Base-by-base conservation (phyloP, 2,888 invertebrate species). In the Heliconius ethilla region DNA sequence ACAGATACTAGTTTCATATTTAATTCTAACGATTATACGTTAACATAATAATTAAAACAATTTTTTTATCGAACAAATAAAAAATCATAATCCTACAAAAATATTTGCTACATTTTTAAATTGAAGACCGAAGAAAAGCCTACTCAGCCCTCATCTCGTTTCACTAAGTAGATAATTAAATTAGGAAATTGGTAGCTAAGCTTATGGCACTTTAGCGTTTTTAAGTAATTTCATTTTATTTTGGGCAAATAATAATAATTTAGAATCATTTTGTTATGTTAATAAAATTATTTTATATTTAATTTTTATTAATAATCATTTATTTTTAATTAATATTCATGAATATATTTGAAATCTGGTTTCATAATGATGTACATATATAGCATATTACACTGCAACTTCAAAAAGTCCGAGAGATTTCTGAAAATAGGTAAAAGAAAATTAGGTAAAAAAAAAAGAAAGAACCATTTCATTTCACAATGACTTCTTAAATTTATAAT, bases 141-240 rank as follows among this genome's bases (percentile, higher is more conserved):
- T 51, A 33, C 70, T 72, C 55, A 22, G 55, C 55, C n/a, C n/a
- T 59, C 29, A 55, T 55, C n/a, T 72, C 51, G 22, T 59, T 59
- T n/a, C 55, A 33, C 55, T 29, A n/a, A 72, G 55, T 55, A 59
- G 55, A 72, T 72, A 55, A 59, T 72, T 72, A 59, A 72, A 72
- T 72, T 72, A 59, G 55, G 55, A 13, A 72, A 70, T 22, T 70
- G 45, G 51, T 33, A 33, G 40, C 67, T 37, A 37, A 67, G 67
- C 67, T 67, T 67, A 67, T n/a, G 67, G n/a, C 40, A 67, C 15
- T 67, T 40, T 13, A 40, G 25, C 37, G 67, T 37, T 67, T 40
- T 67, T 67, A 18, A 40, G 2, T 3, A 40, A 40, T 67, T 37
- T 25, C 40, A 25, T 40, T 67, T 67, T n/a, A 67, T 37, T n/a